Evolutionary conservation across 2,888 invertebrate species (phyloP).

Genomic region (Clanis bilineata): DNA sequence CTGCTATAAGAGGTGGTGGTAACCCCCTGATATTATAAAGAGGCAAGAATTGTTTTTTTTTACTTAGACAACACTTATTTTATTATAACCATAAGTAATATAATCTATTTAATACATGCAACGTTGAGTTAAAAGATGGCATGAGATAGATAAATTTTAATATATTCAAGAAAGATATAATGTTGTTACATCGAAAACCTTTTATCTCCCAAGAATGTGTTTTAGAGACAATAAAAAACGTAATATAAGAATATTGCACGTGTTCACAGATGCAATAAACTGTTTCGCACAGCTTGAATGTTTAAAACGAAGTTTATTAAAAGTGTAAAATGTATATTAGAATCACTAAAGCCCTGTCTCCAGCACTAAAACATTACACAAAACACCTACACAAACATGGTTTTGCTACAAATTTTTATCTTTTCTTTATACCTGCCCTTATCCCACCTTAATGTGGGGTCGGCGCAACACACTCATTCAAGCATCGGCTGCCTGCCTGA

Average conservation of each 20-base stretch:
- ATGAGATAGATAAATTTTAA: not conserved
- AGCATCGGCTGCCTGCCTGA: too few species aligned
- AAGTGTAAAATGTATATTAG: not conserved
- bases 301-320: slow-evolving; percentile 4
- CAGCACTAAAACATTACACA: not conserved
- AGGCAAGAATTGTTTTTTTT: too few species aligned
- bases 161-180: not conserved
- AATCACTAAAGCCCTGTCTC: too few species aligned
- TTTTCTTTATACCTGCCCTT: too few species aligned
- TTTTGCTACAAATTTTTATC: too few species aligned
- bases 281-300: not conserved
- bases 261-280: not conserved
- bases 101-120: not conserved
- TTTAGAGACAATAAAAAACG: not conserved
- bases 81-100: too few species aligned
- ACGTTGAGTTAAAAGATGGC: not conserved
- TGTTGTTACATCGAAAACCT: slow-evolving; percentile 1
- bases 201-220: slow-evolving; percentile 13
- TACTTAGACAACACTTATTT: too few species aligned
- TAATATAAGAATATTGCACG: not conserved
- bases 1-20: too few species aligned
- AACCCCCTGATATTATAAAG: too few species aligned
- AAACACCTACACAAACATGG: too few species aligned
- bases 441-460: too few species aligned
- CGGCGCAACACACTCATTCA: too few species aligned